These are phyloP conservation scores for Seira ritae DNA, from an alignment of 2,888 invertebrate genomes.

Conservation along the genomic window DNA sequence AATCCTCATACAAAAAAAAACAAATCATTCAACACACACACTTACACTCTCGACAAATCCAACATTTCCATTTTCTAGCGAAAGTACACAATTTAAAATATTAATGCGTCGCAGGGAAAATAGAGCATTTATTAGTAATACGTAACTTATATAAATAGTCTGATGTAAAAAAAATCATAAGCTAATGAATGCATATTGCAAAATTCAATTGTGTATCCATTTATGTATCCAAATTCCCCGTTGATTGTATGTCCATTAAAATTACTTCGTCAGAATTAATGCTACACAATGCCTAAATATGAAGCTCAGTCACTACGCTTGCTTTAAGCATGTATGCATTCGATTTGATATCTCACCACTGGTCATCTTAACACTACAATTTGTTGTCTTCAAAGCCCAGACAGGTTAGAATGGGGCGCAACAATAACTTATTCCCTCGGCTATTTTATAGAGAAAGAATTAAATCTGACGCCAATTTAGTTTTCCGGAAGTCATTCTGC, in stretches of 20 bases:
- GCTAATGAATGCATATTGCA: too few relatives aligned
- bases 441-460: too few relatives aligned
- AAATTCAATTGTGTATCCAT: too few relatives aligned
- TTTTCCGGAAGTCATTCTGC: background rate
- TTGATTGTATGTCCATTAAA: too few relatives aligned
- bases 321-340: background rate
- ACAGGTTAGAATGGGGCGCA: too few relatives aligned
- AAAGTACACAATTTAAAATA: background rate
- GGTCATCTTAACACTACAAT: slow-evolving; percentile 1
- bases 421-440: too few relatives aligned
- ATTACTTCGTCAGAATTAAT: background rate
- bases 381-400: too few relatives aligned
- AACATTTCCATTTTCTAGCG: slow-evolving; percentile 18
- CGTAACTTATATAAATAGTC: background rate
- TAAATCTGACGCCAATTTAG: too few relatives aligned
- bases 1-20: background rate
- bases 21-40: background rate
- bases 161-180: background rate
- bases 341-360: too few relatives aligned
- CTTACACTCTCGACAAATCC: background rate
- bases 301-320: background rate
- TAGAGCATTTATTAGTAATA: slow-evolving; percentile 19
- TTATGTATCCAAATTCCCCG: too few relatives aligned
- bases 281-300: background rate
- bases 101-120: background rate